phyloP scores from a whole-genome alignment of 1,140 invertebrate genomes.

The Druon quercuslanigerum region DNA sequence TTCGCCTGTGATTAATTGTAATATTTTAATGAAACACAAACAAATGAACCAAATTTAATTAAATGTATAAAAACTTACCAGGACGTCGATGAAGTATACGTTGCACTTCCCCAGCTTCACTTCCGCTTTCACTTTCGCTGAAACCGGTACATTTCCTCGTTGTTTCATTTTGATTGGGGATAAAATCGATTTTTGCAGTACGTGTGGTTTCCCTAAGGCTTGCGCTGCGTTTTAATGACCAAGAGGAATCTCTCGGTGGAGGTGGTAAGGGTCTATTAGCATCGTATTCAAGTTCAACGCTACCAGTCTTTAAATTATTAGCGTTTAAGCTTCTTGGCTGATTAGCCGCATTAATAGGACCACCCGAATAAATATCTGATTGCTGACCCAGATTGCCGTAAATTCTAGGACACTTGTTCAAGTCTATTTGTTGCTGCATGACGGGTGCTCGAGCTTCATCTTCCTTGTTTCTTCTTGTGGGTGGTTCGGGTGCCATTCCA shows the following conservation, averaged over 20 bases:
- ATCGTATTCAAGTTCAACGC: conserved; percentile 59
- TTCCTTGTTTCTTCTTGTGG: conserved; percentile 70
- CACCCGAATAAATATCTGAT: conserved; percentile 23
- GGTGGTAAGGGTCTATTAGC: conserved; percentile 67
- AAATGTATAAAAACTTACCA: conserved; percentile 56
- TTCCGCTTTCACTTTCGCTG: conserved; percentile 78
- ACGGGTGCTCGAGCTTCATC: conserved; percentile 44
- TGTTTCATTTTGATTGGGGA: conserved; percentile 35
- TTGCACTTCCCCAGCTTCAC: conserved; percentile 80
- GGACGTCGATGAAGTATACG: conserved; percentile 76
- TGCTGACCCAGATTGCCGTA: conserved; percentile 24
- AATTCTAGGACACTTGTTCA: not conserved
- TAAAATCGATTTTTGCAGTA: not conserved
- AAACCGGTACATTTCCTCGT: conserved; percentile 52
- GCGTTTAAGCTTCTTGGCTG: not conserved
- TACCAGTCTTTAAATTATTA: conserved; percentile 33
- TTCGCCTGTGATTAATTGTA: too few relatives aligned
- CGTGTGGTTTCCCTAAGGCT: conserved; percentile 44
- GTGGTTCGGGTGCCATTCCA: conserved; percentile 76
- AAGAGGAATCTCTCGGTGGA: conserved; percentile 54
- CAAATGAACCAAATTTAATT: conserved; percentile 12
- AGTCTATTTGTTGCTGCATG: not conserved
- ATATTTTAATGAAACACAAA: not conserved
- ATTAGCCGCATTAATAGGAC: conserved; percentile 33
- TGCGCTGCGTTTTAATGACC: conserved; percentile 41